Evolutionary conservation across 2,113 vertebrate genomes (phyloP), one percentile per base, ranked within the genome.

Genomic region (Corvus moneduloides): DNA sequence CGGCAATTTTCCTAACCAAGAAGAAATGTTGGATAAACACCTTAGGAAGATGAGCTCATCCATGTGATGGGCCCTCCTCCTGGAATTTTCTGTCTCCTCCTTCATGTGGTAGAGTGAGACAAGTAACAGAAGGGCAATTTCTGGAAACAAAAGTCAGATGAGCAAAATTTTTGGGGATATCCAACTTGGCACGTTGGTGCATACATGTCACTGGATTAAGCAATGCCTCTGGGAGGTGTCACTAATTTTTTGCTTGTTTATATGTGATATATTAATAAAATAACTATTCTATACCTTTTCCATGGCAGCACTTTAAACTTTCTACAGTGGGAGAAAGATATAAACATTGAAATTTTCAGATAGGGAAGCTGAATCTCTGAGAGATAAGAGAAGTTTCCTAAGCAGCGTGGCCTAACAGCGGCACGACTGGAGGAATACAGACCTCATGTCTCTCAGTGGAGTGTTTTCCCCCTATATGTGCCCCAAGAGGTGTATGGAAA

Each of bases 11-110:
- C 41, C 41, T 69, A 35, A 58, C 37, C 43, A 59, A 52, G 84
- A 86, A 35, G 37, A 72, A 87, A 52, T 0, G 0, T 12, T 87
- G 71, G 8, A 41, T 58, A 76, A 82, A 79, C 49, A 61, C 24
- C 37, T 82, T 17, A 30, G 43, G 81, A 89, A 87, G 35, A 89
- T 63, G 66, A 94, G 20, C 26, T 94, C 33, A 89, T 63, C n/a
- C 56, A 35, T 7, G 3, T 37, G 37, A 76, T 74, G 46, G 83
- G 10, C 20, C 5, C 43, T 67, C 10, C 48, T 64, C 22, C 24
- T 88, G 67, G 58, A 85, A 80, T 75, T 83, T 81, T 84, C 22
- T 81, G 8, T 78, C 44, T 91, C 37, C 10, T 41, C 22, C 17
- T 94, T 75, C 83, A 35, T 0, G 0, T 55, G 44, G 37, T 24